Conservation (phyloP, 2,113 vertebrate genomes). For the Glareola pratincola region DNA sequence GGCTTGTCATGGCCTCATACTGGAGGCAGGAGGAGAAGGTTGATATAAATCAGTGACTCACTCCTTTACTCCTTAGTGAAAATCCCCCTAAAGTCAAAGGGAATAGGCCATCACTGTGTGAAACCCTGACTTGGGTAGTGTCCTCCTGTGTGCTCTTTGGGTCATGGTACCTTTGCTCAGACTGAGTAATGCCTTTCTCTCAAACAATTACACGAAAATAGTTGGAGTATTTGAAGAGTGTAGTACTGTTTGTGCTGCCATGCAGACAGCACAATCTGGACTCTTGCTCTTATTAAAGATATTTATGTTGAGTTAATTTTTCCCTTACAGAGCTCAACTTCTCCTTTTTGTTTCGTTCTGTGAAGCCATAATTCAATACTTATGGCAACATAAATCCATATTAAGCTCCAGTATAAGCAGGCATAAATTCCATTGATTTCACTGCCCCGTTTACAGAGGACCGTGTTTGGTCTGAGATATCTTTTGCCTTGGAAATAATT, state of each 20-base stretch:
- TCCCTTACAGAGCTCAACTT: constrained; percentile 56
- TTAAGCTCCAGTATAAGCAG: constrained; percentile 53
- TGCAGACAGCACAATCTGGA: constrained; percentile 24
- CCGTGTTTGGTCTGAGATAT: constrained; percentile 12
- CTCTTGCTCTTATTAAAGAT: constrained; percentile 31
- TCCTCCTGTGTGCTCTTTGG: constrained; percentile 28
- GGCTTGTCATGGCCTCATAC: constrained; percentile 43
- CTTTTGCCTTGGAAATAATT: constrained; percentile 40
- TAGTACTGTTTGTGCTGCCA: constrained; percentile 45
- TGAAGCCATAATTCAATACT: constrained; percentile 56
- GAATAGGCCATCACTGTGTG: constrained; percentile 48
- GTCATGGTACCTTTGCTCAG: constrained; percentile 27
- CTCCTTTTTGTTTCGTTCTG: constrained; percentile 57
- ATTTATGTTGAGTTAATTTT: constrained; percentile 35
- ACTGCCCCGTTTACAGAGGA: background rate
- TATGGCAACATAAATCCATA: constrained; percentile 49
- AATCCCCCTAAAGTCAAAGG: constrained; percentile 35
- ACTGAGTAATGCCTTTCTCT: background rate
- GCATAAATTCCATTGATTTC: constrained; percentile 52
- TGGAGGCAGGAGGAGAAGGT: constrained; percentile 63
- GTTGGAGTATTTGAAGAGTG: background rate
- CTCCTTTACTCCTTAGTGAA: constrained; percentile 3
- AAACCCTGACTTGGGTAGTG: constrained; percentile 14
- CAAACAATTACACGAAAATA: background rate
- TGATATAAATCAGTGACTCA: constrained; percentile 70